These are phyloP conservation scores for Psittacula derbiana DNA, from an alignment of 2,797 vertebrate genomes.

Conservation along the genomic window DNA sequence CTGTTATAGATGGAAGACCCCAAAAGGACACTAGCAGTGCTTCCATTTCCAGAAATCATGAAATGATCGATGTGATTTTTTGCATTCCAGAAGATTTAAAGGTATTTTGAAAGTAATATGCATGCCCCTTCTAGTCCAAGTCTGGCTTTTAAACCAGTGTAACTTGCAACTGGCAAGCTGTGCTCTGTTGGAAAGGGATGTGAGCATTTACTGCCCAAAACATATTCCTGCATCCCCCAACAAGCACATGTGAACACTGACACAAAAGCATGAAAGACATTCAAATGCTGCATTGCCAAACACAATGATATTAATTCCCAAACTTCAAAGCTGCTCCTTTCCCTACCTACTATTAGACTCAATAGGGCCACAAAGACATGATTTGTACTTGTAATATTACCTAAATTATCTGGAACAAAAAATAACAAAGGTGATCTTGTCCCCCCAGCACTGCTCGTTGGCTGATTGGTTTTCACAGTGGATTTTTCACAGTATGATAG, in stretches of 20 bases:
- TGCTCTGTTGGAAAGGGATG: neutral
- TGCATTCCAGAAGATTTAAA: neutral
- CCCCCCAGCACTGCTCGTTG: too few species aligned
- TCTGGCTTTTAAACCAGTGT: neutral
- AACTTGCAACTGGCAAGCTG: neutral
- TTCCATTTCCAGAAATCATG: neutral
- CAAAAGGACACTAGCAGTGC: neutral
- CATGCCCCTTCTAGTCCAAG: neutral
- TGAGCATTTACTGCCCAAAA: neutral
- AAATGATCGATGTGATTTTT: neutral
- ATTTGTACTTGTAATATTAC: neutral
- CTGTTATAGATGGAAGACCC: neutral
- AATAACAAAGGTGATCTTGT: neutral
- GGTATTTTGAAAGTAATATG: neutral
- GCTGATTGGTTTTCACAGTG: neutral
- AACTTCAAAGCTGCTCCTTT: neutral
- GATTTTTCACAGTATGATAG: too few species aligned
- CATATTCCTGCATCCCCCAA: neutral
- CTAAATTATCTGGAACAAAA: neutral
- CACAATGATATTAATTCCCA: neutral
- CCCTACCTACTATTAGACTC: neutral
- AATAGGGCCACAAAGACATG: rapidly evolving
- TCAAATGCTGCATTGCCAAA: neutral
- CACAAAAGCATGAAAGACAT: neutral
- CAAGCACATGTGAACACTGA: neutral